Percentiles rank a stretch among this genome's conserved stretches.
Evolutionary conservation across 1,140 invertebrate genomes (phyloP).

Genomic region (Drosophila mojavensis): DNA sequence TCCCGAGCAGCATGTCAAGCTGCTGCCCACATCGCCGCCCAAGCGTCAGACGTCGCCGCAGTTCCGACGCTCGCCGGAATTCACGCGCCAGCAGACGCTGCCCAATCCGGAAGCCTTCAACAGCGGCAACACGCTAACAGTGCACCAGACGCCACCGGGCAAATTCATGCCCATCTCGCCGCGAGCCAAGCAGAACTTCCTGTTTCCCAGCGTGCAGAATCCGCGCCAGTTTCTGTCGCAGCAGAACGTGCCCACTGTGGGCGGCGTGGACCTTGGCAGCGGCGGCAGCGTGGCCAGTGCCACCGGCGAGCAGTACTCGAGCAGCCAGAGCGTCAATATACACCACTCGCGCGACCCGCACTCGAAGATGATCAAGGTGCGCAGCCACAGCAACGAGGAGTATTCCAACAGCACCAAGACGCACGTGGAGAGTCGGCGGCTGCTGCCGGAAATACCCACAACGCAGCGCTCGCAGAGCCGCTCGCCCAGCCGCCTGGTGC

Average conservation of each 20-base stretch:
- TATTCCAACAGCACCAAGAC: slow-evolving; percentile 74
- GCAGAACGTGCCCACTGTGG: slow-evolving; percentile 78
- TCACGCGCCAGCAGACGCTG: slow-evolving; percentile 81
- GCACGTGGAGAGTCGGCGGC: slow-evolving; percentile 66
- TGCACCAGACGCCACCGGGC: slow-evolving; percentile 64
- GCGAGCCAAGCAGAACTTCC: slow-evolving; percentile 81
- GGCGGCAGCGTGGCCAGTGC: slow-evolving; percentile 60
- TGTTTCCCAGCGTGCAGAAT: slow-evolving; percentile 81
- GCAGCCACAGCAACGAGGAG: slow-evolving; percentile 84
- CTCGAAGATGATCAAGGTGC: slow-evolving; percentile 84
- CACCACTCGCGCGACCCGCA: slow-evolving; percentile 74
- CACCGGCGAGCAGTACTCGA: slow-evolving; percentile 78
- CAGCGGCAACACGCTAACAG: slow-evolving; percentile 74
- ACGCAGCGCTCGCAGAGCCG: slow-evolving; percentile 58
- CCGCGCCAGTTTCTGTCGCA: slow-evolving; percentile 80
- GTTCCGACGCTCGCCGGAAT: slow-evolving; percentile 81
- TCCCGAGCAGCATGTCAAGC: slow-evolving; percentile 82
- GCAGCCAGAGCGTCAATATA: slow-evolving; percentile 83
- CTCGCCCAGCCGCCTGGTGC: slow-evolving; percentile 76
- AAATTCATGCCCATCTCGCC: slow-evolving; percentile 84
- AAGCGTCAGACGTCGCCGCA: slow-evolving; percentile 83
- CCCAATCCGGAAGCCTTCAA: slow-evolving; percentile 81
- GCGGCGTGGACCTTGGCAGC: slow-evolving; percentile 58
- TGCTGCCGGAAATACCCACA: slow-evolving; percentile 80
- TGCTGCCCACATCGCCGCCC: slow-evolving; percentile 82